A percentile compares a stretch with the other conserved stretches of the same genome.
phyloP scores from a whole-genome alignment of 2,797 vertebrate genomes.

The Acrocephalus scirpaceus region DNA sequence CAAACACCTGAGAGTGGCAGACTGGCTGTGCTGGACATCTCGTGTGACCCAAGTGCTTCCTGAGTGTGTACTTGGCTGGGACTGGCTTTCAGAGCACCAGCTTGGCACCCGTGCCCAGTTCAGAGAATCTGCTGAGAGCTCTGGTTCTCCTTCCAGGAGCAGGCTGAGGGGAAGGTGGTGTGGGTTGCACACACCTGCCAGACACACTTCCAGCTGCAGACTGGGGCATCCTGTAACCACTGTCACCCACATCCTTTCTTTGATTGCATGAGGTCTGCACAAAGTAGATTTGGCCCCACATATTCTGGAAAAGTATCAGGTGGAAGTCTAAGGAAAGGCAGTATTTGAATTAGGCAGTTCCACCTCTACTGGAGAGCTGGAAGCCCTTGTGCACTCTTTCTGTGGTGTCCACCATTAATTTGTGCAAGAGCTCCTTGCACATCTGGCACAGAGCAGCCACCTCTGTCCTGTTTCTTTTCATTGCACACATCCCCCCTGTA shows the following conservation, averaged over 20 bases:
- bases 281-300: background rate
- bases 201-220: background rate
- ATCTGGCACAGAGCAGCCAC: background rate
- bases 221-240: background rate
- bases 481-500: too few species aligned
- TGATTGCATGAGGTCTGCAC: background rate
- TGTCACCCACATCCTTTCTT: background rate
- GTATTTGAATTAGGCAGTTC: background rate
- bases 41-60: background rate
- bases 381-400: background rate
- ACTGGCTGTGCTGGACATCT: background rate
- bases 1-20: background rate
- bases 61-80: background rate
- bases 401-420: background rate
- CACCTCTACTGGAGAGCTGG: background rate
- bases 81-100: background rate
- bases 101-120: background rate
- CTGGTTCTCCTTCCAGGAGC: background rate
- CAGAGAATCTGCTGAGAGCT: background rate
- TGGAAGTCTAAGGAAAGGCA: background rate
- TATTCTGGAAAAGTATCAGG: background rate
- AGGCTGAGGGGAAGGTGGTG: background rate
- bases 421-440: background rate
- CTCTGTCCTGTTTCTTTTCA: background rate
- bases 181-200: background rate